Conservation (phyloP, 37 sponge, comb jelly and placozoan genomes). For the Crambe crambe region DNA sequence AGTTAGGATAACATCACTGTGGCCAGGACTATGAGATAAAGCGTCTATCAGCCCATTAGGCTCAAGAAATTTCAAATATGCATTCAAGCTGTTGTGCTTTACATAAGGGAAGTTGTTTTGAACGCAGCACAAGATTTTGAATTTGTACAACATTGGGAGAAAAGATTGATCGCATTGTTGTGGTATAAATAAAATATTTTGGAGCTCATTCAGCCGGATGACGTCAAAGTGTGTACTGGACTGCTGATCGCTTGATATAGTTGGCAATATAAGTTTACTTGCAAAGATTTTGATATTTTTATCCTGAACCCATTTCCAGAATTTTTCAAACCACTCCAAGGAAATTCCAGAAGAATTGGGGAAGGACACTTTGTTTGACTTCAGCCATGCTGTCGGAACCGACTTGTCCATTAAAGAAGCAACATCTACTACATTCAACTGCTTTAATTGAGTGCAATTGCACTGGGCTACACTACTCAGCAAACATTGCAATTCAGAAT, state of each 20-base stretch:
- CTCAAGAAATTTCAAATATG: too few species aligned
- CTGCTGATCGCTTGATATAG: neutral
- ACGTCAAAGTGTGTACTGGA: neutral
- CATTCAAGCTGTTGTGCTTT: neutral
- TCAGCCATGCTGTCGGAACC: conserved; percentile 5
- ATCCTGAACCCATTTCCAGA: conserved; percentile 43
- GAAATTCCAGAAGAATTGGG: neutral
- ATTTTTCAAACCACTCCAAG: conserved; percentile 18
- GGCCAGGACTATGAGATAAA: too few species aligned
- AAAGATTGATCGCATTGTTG: neutral
- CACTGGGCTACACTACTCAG: conserved; percentile 12
- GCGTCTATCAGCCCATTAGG: too few species aligned
- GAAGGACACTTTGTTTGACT: neutral
- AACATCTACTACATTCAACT: neutral
- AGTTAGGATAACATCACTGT: too few species aligned
- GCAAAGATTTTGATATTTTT: conserved; percentile 7
- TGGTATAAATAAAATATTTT: neutral
- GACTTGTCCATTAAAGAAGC: neutral
- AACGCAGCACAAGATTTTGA: neutral
- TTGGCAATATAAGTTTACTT: conserved; percentile 11
- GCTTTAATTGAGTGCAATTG: conserved; percentile 14
- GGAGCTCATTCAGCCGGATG: neutral
- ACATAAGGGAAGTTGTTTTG: neutral
- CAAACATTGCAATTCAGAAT: neutral
- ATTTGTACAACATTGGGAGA: neutral